A percentile compares a stretch with the other conserved stretches of the same genome.
Evolutionary conservation across 2,113 vertebrate species (phyloP).

Genomic region (Hiodon tergisus): DNA sequence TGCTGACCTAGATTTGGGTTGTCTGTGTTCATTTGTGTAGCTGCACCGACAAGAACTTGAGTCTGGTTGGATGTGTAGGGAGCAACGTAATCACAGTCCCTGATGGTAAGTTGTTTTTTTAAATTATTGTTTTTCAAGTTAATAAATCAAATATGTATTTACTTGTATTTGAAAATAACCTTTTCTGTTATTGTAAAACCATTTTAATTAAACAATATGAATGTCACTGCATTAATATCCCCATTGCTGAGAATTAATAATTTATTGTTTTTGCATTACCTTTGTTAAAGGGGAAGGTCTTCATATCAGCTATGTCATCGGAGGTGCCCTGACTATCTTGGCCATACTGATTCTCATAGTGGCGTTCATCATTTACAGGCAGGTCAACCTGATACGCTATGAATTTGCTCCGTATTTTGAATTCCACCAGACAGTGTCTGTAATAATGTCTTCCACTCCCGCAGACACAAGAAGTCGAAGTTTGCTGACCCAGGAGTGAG

Average conservation of each 20-base stretch:
- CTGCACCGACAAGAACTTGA: conserved; percentile 57
- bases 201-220: background rate
- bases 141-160: background rate
- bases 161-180: background rate
- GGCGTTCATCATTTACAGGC: conserved; percentile 90
- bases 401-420: background rate
- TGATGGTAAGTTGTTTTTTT: conserved; percentile 48
- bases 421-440: background rate
- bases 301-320: conserved; percentile 85
- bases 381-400: conserved; percentile 23
- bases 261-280: conserved; percentile 7
- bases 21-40: conserved; percentile 35
- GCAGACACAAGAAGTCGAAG: conserved; percentile 91
- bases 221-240: background rate
- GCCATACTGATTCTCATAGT: conserved; percentile 83
- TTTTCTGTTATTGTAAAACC: too few species aligned
- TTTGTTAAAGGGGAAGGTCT: conserved; percentile 75
- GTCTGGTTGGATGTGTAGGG: conserved; percentile 54
- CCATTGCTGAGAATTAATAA: background rate
- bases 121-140: background rate
- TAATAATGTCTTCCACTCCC: conserved; percentile 12
- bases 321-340: conserved; percentile 83
- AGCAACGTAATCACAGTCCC: conserved; percentile 63
- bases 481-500: conserved; percentile 85
- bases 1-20: background rate